A percentile compares a stretch with the other conserved stretches of the same genome.
Evolutionary conservation across 2,888 invertebrate genomes (phyloP).

Genomic region (Bombylius major): DNA sequence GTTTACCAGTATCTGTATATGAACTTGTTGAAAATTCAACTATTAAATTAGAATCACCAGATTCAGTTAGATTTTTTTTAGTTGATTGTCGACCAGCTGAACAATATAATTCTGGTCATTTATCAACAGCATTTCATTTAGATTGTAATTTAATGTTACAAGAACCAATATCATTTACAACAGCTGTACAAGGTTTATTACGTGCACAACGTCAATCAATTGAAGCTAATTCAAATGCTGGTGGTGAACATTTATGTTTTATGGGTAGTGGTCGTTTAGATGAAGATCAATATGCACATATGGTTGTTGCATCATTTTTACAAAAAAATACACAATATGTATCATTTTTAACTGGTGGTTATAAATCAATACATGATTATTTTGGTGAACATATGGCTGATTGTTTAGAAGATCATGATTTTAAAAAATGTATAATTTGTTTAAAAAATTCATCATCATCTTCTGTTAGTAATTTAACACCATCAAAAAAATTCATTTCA

Average conservation of each 20-base stretch:
- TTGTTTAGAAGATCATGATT: conserved; percentile 75
- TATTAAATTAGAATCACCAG: conserved; percentile 47
- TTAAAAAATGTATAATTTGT: conserved; percentile 70
- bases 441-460: conserved; percentile 38
- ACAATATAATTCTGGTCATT: conserved; percentile 93
- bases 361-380: conserved; percentile 69
- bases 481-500: not conserved
- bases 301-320: conserved; percentile 95
- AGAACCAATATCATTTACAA: conserved; percentile 88
- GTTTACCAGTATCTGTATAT: conserved; percentile 89
- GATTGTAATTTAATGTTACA: conserved; percentile 96
- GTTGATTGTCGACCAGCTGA: conserved; percentile 95
- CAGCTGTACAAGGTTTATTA: conserved; percentile 78
- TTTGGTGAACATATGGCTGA: conserved; percentile 69
- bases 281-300: conserved; percentile 91
- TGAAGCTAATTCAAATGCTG: conserved; percentile 73
- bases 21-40: conserved; percentile 79
- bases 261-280: conserved; percentile 88
- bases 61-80: conserved; percentile 76
- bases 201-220: conserved; percentile 80
- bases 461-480: not conserved
- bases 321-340: conserved; percentile 89
- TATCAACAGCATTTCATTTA: conserved; percentile 94
- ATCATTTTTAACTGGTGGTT: conserved; percentile 85
- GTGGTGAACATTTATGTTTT: conserved; percentile 81